Evolutionary conservation across 2,797 vertebrate genomes (phyloP), one percentile per base, ranked within the genome.

Genomic region (Poliocrania exsul): DNA sequence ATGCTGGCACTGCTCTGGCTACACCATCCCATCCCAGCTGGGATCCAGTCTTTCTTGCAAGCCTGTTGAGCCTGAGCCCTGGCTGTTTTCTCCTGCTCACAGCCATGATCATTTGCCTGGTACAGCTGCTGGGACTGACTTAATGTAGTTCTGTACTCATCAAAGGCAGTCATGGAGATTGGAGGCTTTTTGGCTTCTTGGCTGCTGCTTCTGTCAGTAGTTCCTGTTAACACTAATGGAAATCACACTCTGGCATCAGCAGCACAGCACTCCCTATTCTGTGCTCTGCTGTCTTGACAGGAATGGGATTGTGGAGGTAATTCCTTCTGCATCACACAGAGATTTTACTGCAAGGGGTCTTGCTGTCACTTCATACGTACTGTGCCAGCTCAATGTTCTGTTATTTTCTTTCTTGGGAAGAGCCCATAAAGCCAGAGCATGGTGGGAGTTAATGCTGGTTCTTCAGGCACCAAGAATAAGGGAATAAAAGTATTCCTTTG

Each of bases 161-260:
- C 83, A 37, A 57, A 91, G 38, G 38, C 3, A 6, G 72, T 91
- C 81, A 51, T 84, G 2, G 4, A 58, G 58, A 60, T 51, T 75
- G 84, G 72, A 88, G 80, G 73, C 57, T 65, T 72, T 92, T 61
- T 92, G 85, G 91, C 74, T 66, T 65, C 56, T 66, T 69, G 69
- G 56, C 86, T 79, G 82, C 44, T 4, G 19, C 73, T 88, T 28
- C 78, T 93, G 79, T 86, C 72, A 47, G 94, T 74, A 29, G 80
- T 60, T 94, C 77, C 94, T 74, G 38, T 96, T 95, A 94, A 92
- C 79, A 21, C 79, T 81, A 92, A 94, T 94, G 79, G 92, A 83
- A 92, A 92, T 94, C 54, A 35, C 10, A 8, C 20, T 89, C 61
- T 90, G 67, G 86, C 88, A 75, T 61, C 88, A 72, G 90, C 86